phyloP scores from a whole-genome alignment of 2,888 invertebrate genomes.

The Tenthredo amoena region DNA sequence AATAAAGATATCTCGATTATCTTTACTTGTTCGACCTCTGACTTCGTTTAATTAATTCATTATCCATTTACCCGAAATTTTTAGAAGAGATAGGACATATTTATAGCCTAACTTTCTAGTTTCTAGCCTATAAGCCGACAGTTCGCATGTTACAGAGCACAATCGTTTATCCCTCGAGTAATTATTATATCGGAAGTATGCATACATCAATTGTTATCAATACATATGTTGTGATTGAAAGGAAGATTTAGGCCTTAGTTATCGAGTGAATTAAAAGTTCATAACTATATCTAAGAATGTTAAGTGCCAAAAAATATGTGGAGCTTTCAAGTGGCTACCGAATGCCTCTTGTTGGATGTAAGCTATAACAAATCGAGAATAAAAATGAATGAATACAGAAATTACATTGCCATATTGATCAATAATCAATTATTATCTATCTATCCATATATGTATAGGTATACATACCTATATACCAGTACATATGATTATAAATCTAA shows the following conservation, averaged over 20 bases:
- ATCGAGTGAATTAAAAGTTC: background rate
- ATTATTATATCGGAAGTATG: background rate
- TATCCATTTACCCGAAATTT: background rate
- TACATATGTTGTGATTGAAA: background rate
- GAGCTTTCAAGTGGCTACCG: constrained; percentile 77
- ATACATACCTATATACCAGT: no score
- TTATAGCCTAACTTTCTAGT: constrained; percentile 6
- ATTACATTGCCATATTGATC: background rate
- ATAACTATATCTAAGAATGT: background rate
- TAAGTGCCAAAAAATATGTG: constrained; percentile 61
- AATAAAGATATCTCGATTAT: background rate
- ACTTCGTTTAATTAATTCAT: background rate
- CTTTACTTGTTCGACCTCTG: background rate
- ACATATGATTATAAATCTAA: constrained; percentile 11
- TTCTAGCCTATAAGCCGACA: background rate
- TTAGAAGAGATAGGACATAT: background rate
- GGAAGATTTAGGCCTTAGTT: background rate
- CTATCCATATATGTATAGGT: no score
- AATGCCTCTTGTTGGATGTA: constrained; percentile 82
- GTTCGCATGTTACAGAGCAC: background rate
- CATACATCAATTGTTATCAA: background rate
- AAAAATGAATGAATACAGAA: background rate
- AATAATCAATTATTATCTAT: constrained; percentile 27
- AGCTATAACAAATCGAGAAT: constrained; percentile 64
- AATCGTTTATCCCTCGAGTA: background rate